Base-by-base conservation (phyloP, 2,797 vertebrate species). In the Diplodus sargus region DNA sequence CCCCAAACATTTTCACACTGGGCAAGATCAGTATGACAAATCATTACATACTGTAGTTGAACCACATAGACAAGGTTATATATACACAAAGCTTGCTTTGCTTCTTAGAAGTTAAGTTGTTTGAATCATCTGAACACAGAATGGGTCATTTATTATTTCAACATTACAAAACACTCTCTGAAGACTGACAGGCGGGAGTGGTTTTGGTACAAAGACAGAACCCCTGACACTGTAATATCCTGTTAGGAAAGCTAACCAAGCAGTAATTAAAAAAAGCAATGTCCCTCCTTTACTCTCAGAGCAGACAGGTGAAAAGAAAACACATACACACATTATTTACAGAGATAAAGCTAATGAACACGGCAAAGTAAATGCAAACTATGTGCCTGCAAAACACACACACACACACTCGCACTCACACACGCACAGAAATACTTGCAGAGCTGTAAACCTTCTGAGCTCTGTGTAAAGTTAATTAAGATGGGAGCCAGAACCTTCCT, bases 1-100 rank as follows among this genome's bases (percentile, higher is more conserved):
- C 64, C 77, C 80, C 56, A 80, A 70, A 87, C 66, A 85, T 39
- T 67, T 84, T 87, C 83, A 91, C 86, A 90, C 67, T 61, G 77
- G 88, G 81, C 78, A 89, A 84, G 79, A 93, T 92, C 92, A 93
- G 93, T 82, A 91, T 84, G 89, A 91, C 85, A 94, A 83, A 88
- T 78, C 80, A 85, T 89, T 79, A 91, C 78, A 91, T 84, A 84
- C 68, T 82, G 79, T 79, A 87, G 87, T 85, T 91, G 86, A 93
- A 87, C 86, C 87, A 93, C 80, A 73, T 68, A 87, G 82, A 94
- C 87, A 82, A 78, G 70, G 82, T 92, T 94, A 94, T 93, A 84
- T 90, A 94, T 15, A 34, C 93, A 94, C 83, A 85, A 76, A 86
- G 80, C 83, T 85, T 81, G 69, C 85, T 91, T 87, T 72, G 87